Conservation (phyloP, 2,888 invertebrate genomes). For the Nephrotoma flavescens region DNA sequence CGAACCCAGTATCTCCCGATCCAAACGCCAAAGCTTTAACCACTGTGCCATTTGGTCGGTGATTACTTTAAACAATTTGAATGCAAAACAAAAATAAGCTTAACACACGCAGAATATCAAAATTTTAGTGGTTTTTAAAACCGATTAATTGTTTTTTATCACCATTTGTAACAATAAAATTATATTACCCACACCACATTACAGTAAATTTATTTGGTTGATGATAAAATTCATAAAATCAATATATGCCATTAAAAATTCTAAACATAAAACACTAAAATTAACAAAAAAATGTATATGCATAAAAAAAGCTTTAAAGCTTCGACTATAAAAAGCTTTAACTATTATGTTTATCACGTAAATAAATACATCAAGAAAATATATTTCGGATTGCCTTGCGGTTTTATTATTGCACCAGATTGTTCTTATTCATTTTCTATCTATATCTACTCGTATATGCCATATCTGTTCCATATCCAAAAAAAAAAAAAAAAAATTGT, state of each 20-base stretch:
- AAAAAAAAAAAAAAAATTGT: too few relatives aligned
- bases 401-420: slow-evolving; percentile 5
- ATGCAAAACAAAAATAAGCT: too few relatives aligned
- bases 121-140: too few relatives aligned
- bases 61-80: too few relatives aligned
- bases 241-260: neutral
- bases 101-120: too few relatives aligned
- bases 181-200: too few relatives aligned
- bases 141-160: too few relatives aligned
- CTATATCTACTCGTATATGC: neutral
- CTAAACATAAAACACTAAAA: neutral
- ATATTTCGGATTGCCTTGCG: slow-evolving; percentile 1
- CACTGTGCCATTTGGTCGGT: too few relatives aligned
- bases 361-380: slow-evolving; percentile 2
- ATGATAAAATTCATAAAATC: neutral
- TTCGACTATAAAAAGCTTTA: neutral
- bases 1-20: too few relatives aligned
- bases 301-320: neutral
- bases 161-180: too few relatives aligned
- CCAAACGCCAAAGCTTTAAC: too few relatives aligned
- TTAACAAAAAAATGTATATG: neutral
- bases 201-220: too few relatives aligned
- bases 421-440: neutral
- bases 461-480: neutral
- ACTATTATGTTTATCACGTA: slow-evolving; percentile 2